Evolutionary conservation across 1,140 invertebrate species (phyloP).

Genomic region (Triops longicaudatus): DNA sequence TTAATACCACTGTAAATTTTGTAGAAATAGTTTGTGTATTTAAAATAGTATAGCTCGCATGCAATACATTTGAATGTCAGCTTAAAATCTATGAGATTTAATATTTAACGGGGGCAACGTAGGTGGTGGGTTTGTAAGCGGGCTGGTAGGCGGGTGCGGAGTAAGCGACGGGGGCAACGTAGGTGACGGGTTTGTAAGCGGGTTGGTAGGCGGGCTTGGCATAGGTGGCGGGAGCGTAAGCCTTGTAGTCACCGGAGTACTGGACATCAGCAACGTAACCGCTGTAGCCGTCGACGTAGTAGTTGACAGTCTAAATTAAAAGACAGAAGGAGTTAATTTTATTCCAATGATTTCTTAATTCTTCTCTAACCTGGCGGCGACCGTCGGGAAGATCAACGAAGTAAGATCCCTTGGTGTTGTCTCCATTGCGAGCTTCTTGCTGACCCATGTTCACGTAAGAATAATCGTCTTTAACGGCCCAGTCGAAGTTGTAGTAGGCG

Average conservation of each 20-base stretch:
- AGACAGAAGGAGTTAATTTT: no score
- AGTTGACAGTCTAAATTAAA: background rate
- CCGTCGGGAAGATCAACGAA: conserved; percentile 77
- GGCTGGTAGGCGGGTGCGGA: conserved; percentile 5
- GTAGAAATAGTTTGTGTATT: no score
- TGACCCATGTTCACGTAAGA: conserved; percentile 69
- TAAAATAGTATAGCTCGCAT: no score
- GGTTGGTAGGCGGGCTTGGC: no score
- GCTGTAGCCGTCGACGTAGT: background rate
- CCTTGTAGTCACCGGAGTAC: conserved; percentile 16
- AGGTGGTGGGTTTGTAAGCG: background rate
- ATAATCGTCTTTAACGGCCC: conserved; percentile 67
- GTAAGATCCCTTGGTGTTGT: conserved; percentile 68
- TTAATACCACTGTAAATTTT: no score
- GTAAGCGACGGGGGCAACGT: background rate
- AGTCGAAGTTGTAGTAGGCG: conserved; percentile 75
- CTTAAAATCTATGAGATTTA: no score
- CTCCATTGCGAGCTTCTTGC: conserved; percentile 66
- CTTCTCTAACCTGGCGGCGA: conserved; percentile 64
- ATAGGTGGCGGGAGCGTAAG: background rate
- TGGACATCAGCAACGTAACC: conserved; percentile 19
- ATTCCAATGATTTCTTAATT: background rate
- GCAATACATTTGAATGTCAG: no score
- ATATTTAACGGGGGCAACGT: no score
- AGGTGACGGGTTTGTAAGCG: no score